Percentiles rank a stretch among this genome's conserved stretches.
phyloP scores from a whole-genome alignment of 1,140 invertebrate species.

The Zaprionus capensis region DNA sequence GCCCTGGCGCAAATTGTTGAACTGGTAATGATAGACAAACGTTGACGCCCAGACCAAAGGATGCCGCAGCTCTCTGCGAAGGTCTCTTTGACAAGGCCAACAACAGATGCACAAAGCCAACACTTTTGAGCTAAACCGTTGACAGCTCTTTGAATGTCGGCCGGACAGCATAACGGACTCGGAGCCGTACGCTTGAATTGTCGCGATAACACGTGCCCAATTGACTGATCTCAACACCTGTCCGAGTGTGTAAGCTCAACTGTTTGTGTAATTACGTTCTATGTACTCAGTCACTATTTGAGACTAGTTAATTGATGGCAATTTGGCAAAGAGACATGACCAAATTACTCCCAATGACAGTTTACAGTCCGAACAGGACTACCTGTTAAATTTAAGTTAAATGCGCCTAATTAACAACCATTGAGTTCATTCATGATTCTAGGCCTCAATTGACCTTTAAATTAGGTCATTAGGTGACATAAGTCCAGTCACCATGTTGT shows the following conservation, averaged over 20 bases:
- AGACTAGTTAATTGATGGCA: slow-evolving; percentile 46
- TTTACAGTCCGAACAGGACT: slow-evolving; percentile 22
- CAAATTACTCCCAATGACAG: slow-evolving; percentile 46
- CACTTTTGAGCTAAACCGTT: slow-evolving; percentile 17
- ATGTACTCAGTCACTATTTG: slow-evolving; percentile 24
- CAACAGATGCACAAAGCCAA: slow-evolving; percentile 28
- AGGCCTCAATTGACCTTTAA: slow-evolving; percentile 39
- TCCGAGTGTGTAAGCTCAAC: background rate
- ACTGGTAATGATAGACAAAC: slow-evolving; percentile 74
- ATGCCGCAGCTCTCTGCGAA: slow-evolving; percentile 13
- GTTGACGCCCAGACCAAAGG: slow-evolving; percentile 39
- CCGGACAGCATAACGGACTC: slow-evolving; percentile 7
- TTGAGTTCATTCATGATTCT: slow-evolving; percentile 48
- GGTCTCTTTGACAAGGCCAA: slow-evolving; percentile 31
- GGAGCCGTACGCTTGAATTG: slow-evolving; percentile 24
- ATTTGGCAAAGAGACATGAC: slow-evolving; percentile 26
- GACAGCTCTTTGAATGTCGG: slow-evolving; percentile 23
- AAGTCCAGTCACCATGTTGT: background rate
- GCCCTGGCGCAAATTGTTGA: slow-evolving; percentile 60
- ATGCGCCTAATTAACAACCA: slow-evolving; percentile 57
- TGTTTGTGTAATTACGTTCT: background rate
- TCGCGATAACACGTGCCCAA: slow-evolving; percentile 66
- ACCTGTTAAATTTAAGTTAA: slow-evolving; percentile 63
- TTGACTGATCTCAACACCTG: slow-evolving; percentile 60
- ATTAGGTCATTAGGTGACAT: slow-evolving; percentile 24